Percentiles rank a stretch among this genome's conserved stretches.
These are phyloP conservation scores for Gonatopus flavifemur DNA, from an alignment of 1,140 invertebrate species.

Conservation along the genomic window DNA sequence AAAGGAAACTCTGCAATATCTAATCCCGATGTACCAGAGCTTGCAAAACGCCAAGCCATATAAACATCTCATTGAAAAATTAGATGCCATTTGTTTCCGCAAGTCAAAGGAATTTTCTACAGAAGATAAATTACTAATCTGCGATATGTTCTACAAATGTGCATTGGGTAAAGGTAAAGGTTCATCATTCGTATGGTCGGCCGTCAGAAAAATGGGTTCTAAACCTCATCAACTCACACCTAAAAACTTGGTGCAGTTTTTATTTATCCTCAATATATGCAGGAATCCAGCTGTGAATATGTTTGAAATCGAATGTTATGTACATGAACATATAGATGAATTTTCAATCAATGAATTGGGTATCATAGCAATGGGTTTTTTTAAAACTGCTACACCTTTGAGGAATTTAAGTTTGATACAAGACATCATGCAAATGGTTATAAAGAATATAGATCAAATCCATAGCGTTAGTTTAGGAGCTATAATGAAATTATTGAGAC, in stretches of 20 bases:
- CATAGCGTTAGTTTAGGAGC: slow-evolving; percentile 57
- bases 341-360: slow-evolving; percentile 61
- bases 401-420: slow-evolving; percentile 46
- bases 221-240: slow-evolving; percentile 53
- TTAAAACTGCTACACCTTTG: slow-evolving; percentile 63
- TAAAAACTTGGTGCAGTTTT: slow-evolving; percentile 59
- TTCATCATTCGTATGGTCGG: slow-evolving; percentile 52
- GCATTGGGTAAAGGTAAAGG: slow-evolving; percentile 44
- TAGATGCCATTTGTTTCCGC: slow-evolving; percentile 59
- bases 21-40: slow-evolving; percentile 19
- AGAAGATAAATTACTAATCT: slow-evolving; percentile 52
- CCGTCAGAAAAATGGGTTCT: slow-evolving; percentile 53
- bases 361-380: slow-evolving; percentile 63
- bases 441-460: slow-evolving; percentile 43
- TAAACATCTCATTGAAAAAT: slow-evolving; percentile 51
- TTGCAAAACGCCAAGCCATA: not conserved
- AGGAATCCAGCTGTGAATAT: slow-evolving; percentile 51
- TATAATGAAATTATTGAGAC: slow-evolving; percentile 58
- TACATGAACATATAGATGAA: slow-evolving; percentile 50
- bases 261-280: slow-evolving; percentile 60
- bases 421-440: slow-evolving; percentile 50
- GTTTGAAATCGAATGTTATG: slow-evolving; percentile 60
- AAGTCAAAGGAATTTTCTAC: slow-evolving; percentile 46
- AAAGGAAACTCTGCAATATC: slow-evolving; percentile 12
- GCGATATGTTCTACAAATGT: slow-evolving; percentile 59